Conservation (phyloP, 1,140 invertebrate species). For the Drosophila sp. region DNA sequence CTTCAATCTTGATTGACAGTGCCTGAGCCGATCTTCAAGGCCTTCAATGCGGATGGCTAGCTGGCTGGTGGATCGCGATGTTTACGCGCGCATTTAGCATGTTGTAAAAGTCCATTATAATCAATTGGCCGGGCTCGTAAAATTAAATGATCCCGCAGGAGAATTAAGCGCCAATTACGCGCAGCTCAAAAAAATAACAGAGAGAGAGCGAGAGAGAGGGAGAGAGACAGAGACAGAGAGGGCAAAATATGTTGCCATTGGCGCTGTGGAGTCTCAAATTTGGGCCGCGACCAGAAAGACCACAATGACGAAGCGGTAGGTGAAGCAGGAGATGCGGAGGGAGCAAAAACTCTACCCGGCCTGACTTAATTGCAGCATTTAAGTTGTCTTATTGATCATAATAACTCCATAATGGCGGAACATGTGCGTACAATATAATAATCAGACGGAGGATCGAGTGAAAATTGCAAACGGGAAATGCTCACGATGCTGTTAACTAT, state of each 20-base stretch:
- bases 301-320: slow-evolving; percentile 21
- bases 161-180: slow-evolving; percentile 83
- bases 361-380: slow-evolving; percentile 83
- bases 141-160: slow-evolving; percentile 83
- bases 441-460: slow-evolving; percentile 71
- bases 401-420: slow-evolving; percentile 83
- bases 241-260: slow-evolving; percentile 56
- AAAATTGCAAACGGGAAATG: slow-evolving; percentile 77
- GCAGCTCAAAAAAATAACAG: slow-evolving; percentile 46
- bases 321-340: not conserved
- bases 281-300: slow-evolving; percentile 55
- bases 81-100: slow-evolving; percentile 83
- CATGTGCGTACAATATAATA: slow-evolving; percentile 82
- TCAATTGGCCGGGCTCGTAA: slow-evolving; percentile 83
- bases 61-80: slow-evolving; percentile 55
- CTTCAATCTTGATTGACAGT: slow-evolving; percentile 68
- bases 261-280: slow-evolving; percentile 67
- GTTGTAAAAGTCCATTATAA: slow-evolving; percentile 83
- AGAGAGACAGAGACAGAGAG: slow-evolving; percentile 21
- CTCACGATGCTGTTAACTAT: slow-evolving; percentile 11
- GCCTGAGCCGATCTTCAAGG: slow-evolving; percentile 36
- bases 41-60: slow-evolving; percentile 12
- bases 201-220: slow-evolving; percentile 15
- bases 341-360: slow-evolving; percentile 42
- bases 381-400: slow-evolving; percentile 83